Evolutionary conservation across 1,140 invertebrate genomes (phyloP).

Genomic region (Conopomorpha cramerella): DNA sequence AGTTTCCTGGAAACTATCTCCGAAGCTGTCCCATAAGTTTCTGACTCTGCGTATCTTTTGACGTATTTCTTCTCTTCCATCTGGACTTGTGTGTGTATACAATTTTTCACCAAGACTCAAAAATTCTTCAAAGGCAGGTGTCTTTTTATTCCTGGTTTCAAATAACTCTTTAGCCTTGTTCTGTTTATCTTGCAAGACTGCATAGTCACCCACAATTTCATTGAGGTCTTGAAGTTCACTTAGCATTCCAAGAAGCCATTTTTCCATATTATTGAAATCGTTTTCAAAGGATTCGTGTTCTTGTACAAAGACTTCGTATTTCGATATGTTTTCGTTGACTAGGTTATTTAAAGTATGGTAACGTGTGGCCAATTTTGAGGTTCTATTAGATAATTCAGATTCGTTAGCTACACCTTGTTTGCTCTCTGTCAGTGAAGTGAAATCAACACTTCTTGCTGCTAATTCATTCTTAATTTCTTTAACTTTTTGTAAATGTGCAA

Average conservation of each 20-base stretch:
- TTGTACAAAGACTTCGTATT: conserved; percentile 82
- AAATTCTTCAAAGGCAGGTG: conserved; percentile 81
- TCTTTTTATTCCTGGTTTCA: conserved; percentile 80
- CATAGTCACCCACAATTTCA: conserved; percentile 86
- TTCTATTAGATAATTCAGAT: conserved; percentile 73
- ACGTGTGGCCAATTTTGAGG: conserved; percentile 79
- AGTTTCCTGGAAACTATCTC: conserved; percentile 78
- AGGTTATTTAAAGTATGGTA: conserved; percentile 86
- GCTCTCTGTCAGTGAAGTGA: conserved; percentile 72
- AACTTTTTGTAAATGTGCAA: conserved; percentile 78
- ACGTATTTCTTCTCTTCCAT: conserved; percentile 88
- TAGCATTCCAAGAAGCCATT: conserved; percentile 74
- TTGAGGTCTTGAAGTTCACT: conserved; percentile 77
- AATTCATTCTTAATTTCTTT: conserved; percentile 78
- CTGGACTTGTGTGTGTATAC: conserved; percentile 90
- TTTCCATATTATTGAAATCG: conserved; percentile 74
- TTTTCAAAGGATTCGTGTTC: conserved; percentile 85
- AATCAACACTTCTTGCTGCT: conserved; percentile 68
- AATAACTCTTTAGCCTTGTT: conserved; percentile 81
- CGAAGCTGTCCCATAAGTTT: conserved; percentile 85
- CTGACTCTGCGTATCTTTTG: conserved; percentile 85
- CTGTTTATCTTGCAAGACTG: conserved; percentile 82
- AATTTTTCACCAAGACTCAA: conserved; percentile 90
- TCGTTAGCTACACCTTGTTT: conserved; percentile 77
- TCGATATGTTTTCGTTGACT: conserved; percentile 76